Base-by-base conservation (phyloP, 2,113 vertebrate genomes). In the Nestor notabilis region DNA sequence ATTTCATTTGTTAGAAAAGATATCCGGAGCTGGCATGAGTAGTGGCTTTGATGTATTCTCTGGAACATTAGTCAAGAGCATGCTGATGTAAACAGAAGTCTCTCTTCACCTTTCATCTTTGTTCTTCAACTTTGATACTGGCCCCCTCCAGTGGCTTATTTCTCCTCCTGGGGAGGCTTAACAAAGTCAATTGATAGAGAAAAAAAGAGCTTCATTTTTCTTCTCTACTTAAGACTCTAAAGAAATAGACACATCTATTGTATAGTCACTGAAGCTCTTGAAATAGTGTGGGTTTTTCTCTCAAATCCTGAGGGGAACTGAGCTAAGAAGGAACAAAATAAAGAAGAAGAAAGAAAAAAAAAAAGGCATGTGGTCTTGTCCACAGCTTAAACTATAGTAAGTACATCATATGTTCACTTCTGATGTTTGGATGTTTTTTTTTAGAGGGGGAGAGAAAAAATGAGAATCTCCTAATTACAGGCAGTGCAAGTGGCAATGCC, bases 101-200 rank as follows among this genome's bases (percentile, higher is more conserved):
- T 74, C 76, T 82, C 90, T 89, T 93, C 94, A 95, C 92, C 93
- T 91, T 80, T 95, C 63, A 56, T 88, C 93, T 96, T 95, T 97
- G 80, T 94, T 96, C 89, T 85, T 85, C 86, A 91, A 35, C 84
- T 93, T 89, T 78, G 83, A 96, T 93, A 92, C 35, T 47, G 52
- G 27, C 23, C 85, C 41, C 69, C 76, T 86, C 72, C 91, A 90
- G 89, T 47, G 64, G 64, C 71, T 96, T 83, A 89, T 87, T 84
- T 94, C 93, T 96, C 33, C 78, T 95, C 88, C 84, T 82, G 68
- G 87, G 58, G 76, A 88, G n/a, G 60, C 77, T 96, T 92, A 41
- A 77, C 89, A 60, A 95, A 88, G 50, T 70, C 78, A 81, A 23
- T 39, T 87, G 89, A 95, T 44, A 82, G 65, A 46, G 33, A 23